Conservation (phyloP, 2,113 vertebrate genomes). For the Prunella fulvescens region DNA sequence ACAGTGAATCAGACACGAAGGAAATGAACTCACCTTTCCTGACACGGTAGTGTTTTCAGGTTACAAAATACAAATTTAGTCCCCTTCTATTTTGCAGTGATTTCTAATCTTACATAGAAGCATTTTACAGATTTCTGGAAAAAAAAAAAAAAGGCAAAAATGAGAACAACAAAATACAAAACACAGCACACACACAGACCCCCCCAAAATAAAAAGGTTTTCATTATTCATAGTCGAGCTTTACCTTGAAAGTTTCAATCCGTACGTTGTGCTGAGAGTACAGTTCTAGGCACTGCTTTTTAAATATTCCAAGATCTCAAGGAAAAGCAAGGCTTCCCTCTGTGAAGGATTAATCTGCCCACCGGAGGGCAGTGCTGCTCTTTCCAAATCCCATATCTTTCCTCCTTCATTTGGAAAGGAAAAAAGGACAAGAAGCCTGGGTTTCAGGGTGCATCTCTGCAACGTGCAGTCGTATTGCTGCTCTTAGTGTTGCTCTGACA, state of each 20-base stretch:
- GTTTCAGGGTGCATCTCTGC: neutral
- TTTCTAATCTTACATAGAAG: neutral
- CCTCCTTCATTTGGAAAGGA: fast-evolving
- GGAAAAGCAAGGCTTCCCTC: neutral
- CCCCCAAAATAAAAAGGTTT: neutral
- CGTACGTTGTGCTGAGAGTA: neutral
- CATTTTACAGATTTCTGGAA: neutral
- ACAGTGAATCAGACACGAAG: neutral
- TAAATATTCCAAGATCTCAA: neutral
- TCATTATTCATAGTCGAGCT: neutral
- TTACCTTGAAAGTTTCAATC: neutral
- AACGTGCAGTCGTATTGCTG: neutral
- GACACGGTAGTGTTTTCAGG: neutral
- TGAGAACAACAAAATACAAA: neutral
- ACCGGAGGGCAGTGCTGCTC: constrained; percentile 50
- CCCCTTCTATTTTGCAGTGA: neutral
- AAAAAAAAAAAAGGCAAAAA: fast-evolving
- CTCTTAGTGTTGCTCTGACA: neutral
- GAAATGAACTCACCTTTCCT: neutral
- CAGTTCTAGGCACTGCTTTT: neutral
- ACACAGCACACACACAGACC: fast-evolving
- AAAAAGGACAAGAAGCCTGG: neutral
- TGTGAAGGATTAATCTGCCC: neutral
- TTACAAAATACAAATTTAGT: neutral
- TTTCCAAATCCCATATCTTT: neutral